phyloP scores from a whole-genome alignment of 2,888 invertebrate species.

The Sminthurides aquaticus region DNA sequence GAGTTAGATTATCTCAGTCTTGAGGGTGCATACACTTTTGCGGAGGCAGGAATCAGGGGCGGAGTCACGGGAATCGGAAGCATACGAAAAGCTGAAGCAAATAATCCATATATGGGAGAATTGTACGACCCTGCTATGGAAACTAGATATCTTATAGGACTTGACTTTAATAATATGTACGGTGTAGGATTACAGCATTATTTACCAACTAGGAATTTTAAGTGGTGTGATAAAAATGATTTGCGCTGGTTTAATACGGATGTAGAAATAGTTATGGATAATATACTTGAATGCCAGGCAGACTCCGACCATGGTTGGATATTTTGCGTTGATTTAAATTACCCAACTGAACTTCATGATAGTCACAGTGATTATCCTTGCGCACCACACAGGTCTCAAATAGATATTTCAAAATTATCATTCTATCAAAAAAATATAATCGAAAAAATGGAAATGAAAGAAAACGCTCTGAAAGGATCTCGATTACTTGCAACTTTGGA shows the following conservation, averaged over 20 bases:
- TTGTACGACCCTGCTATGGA: slow-evolving; percentile 34
- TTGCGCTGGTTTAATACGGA: neutral
- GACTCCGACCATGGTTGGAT: slow-evolving; percentile 18
- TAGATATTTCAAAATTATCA: neutral
- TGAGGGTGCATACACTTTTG: neutral
- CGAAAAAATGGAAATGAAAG: neutral
- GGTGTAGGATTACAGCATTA: slow-evolving; percentile 45
- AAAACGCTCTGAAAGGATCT: neutral
- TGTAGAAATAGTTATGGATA: neutral
- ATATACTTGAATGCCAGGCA: slow-evolving; percentile 1
- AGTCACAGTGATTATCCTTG: slow-evolving; percentile 20
- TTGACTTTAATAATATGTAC: slow-evolving; percentile 46
- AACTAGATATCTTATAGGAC: slow-evolving; percentile 43
- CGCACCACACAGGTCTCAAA: slow-evolving; percentile 13
- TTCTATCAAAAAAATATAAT: neutral
- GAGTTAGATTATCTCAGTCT: neutral
- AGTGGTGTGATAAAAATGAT: slow-evolving; percentile 40
- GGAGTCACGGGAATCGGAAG: slow-evolving; percentile 40
- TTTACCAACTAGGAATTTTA: slow-evolving; percentile 44
- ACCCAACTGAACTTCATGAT: slow-evolving; percentile 17
- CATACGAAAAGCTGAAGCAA: slow-evolving; percentile 42
- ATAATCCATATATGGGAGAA: slow-evolving; percentile 43
- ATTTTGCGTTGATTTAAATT: slow-evolving; percentile 29
- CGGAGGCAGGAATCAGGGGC: slow-evolving; percentile 42
- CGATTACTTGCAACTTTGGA: slow-evolving; percentile 39